A percentile compares a stretch with the other conserved stretches of the same genome.
Evolutionary conservation across 2,113 vertebrate species (phyloP).

Genomic region (Alethe diademata): DNA sequence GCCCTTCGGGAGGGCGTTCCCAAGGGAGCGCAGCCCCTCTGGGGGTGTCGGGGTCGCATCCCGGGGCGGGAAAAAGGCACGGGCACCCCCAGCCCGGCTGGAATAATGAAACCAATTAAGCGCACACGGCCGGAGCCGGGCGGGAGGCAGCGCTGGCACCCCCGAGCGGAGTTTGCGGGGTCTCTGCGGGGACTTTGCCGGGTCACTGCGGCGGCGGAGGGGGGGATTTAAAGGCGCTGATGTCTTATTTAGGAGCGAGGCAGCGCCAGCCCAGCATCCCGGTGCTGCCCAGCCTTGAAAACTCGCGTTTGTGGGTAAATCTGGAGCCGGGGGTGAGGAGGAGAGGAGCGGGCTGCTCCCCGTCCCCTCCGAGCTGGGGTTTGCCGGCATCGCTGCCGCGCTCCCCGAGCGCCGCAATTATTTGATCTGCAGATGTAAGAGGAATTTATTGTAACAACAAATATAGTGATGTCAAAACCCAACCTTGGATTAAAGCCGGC

Average conservation of each 20-base stretch:
- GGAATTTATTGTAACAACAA: constrained; percentile 87
- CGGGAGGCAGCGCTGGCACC: not conserved
- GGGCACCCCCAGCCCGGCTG: not conserved
- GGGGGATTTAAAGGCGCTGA: not conserved
- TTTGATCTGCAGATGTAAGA: constrained; percentile 83
- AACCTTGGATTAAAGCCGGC: constrained; percentile 82
- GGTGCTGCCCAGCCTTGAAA: not conserved
- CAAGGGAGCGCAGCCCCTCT: fast-evolving
- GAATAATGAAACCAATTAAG: constrained; percentile 54
- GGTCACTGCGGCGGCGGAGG: not conserved
- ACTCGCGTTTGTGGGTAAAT: fast-evolving
- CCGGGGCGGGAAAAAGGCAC: not conserved
- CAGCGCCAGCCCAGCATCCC: not conserved
- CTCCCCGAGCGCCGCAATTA: constrained; percentile 55
- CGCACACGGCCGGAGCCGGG: not conserved
- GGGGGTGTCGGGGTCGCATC: no score
- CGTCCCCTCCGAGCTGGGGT: not conserved
- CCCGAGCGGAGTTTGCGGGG: not conserved
- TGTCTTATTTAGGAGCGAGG: constrained; percentile 6
- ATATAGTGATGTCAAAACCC: constrained; percentile 85
- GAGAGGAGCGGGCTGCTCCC: not conserved
- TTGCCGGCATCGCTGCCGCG: not conserved
- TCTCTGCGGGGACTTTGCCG: not conserved
- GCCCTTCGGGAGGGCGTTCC: fast-evolving
- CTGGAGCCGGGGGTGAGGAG: fast-evolving